Conservation (phyloP, 2,797 vertebrate species). For the Eleutherodactylus coqui region DNA sequence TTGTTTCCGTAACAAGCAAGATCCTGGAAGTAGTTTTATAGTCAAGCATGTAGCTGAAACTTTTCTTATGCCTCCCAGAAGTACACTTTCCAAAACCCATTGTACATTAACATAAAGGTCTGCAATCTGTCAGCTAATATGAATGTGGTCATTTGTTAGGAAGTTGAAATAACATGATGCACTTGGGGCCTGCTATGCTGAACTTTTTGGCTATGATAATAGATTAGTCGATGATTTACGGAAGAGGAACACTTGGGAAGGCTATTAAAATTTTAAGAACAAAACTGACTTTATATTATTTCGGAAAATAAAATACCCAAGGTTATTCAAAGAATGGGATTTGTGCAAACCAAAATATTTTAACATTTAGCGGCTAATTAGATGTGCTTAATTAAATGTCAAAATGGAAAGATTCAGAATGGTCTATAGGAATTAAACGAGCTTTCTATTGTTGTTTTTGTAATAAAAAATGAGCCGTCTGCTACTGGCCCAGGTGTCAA, state of each 20-base stretch:
- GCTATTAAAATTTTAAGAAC: constrained; percentile 74
- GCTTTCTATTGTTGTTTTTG: background rate
- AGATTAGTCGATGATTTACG: constrained; percentile 77
- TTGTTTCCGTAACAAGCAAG: constrained; percentile 36
- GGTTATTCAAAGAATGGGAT: constrained; percentile 53
- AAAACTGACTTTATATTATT: constrained; percentile 71
- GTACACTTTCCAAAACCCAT: constrained; percentile 71
- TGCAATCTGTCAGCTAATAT: constrained; percentile 78
- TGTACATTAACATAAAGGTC: constrained; percentile 77
- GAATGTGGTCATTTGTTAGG: constrained; percentile 73
- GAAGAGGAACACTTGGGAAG: constrained; percentile 70
- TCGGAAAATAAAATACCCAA: constrained; percentile 67
- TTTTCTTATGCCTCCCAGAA: constrained; percentile 73
- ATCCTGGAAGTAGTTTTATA: constrained; percentile 47
- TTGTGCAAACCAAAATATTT: constrained; percentile 28
- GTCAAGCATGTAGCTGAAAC: constrained; percentile 65
- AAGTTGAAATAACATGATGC: constrained; percentile 76
- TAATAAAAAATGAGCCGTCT: background rate
- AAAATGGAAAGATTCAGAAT: constrained; percentile 12
- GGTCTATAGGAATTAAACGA: background rate
- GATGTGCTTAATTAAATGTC: constrained; percentile 36
- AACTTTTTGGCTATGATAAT: constrained; percentile 73
- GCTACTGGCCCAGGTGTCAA: background rate
- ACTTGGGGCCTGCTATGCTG: constrained; percentile 71
- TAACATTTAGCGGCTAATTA: constrained; percentile 34